Conservation (phyloP, 2,113 vertebrate species). For the Aix galericulata region DNA sequence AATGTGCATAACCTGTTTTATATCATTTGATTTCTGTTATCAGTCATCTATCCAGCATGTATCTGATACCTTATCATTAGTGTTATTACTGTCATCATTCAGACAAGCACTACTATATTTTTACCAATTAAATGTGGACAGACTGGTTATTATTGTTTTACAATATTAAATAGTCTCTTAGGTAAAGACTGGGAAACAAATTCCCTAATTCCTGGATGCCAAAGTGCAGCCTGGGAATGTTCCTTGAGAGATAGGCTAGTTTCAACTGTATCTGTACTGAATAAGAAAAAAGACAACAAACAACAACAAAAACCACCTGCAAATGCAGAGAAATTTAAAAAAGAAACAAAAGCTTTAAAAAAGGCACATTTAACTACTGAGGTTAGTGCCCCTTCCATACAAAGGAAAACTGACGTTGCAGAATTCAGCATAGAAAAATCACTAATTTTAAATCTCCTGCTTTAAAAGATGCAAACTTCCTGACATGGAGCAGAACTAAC, state of each 20-base stretch:
- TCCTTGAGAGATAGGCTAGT: neutral
- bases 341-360: neutral
- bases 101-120: neutral
- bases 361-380: neutral
- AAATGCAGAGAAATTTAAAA: neutral
- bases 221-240: neutral
- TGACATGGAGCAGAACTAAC: neutral
- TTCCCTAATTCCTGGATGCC: neutral
- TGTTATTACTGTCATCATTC: too few relatives aligned
- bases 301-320: too few relatives aligned
- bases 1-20: neutral
- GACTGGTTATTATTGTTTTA: neutral
- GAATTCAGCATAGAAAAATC: neutral
- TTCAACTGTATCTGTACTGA: neutral
- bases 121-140: neutral
- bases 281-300: neutral
- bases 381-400: neutral
- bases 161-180: neutral
- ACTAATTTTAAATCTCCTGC: neutral
- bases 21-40: neutral
- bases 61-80: neutral
- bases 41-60: neutral
- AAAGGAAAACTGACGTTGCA: neutral
- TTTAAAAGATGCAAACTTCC: neutral
- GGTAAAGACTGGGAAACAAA: neutral